Evolutionary conservation across 1,140 invertebrate genomes (phyloP), one percentile per base, ranked within the genome.

Genomic region (Halictus rubicundus): DNA sequence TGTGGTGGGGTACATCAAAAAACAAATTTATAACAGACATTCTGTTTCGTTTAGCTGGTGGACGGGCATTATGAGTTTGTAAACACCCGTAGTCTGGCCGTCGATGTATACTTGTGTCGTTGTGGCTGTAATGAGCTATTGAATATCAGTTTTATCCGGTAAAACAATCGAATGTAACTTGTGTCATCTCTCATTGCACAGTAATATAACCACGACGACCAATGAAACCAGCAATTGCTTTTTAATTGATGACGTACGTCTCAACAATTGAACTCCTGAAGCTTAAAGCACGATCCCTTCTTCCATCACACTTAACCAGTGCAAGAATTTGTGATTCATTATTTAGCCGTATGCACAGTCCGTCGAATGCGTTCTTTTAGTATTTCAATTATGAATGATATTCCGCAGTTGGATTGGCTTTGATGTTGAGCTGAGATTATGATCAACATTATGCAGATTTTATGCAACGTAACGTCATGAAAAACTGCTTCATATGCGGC

Each of bases 121-220:
- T 60, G 2, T 63, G 19, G 64, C 37, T 25, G 66, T 83, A 69
- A 84, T 12, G 39, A 14, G 63, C 75, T 64, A 57, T 75, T 49
- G 16, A 6, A 52, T 60, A 82, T 83, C 81, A 79, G 81, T 84
- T 84, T 68, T 68, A 84, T 83, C 81, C 75, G 64, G 81, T 84
- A 84, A 83, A 69, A 71, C 64, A 78, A 83, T 84, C 71, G 75
- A 68, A 23, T 21, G 57, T 57, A 42, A 32, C 39, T 83, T 57
- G 23, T 70, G 54, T 66, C 76, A 46, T 63, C 74, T 72, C 27
- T 70, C 27, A 69, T 49, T 49, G 66, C 37, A 25, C 66, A 37
- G 66, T 61, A 77, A 77, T 61, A 39, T 27, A 77, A 49, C 69
- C 66, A 66, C 46, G 9, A 6, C 66, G 57, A 19, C 39, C 66